phyloP scores from a whole-genome alignment of 2,797 vertebrate genomes.

The Vipera ursinii region DNA sequence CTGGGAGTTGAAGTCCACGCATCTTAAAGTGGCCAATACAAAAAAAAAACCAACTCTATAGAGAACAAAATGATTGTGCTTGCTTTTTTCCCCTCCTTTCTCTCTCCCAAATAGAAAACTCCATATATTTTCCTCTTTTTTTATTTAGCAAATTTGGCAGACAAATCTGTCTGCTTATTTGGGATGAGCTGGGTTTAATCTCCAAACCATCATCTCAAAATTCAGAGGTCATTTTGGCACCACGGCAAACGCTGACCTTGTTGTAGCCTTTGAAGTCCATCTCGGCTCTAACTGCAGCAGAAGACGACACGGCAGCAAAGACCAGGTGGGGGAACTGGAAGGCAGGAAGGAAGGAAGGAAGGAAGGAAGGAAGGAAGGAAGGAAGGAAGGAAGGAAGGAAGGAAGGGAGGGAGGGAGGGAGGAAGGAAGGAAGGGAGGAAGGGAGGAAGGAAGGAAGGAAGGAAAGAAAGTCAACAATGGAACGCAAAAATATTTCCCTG shows the following conservation, averaged over 20 bases:
- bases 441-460: not conserved
- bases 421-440: too few relatives aligned
- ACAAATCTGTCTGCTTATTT: not conserved
- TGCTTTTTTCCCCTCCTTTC: not conserved
- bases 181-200: not conserved
- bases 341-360: not conserved
- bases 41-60: not conserved
- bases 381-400: not conserved
- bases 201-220: too few relatives aligned
- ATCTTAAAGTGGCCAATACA: not conserved
- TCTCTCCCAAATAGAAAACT: not conserved
- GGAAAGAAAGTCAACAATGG: too few relatives aligned
- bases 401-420: not conserved
- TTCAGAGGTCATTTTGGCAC: not conserved
- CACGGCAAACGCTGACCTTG: slow-evolving; percentile 62
- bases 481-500: not conserved
- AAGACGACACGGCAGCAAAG: slow-evolving; percentile 83
- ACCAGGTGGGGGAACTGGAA: slow-evolving; percentile 83
- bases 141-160: not conserved
- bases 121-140: not conserved
- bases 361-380: not conserved
- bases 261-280: slow-evolving; percentile 84
- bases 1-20: not conserved
- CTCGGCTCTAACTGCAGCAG: slow-evolving; percentile 79
- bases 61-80: not conserved